Base-by-base conservation (phyloP, 2,113 vertebrate species). In the Orycteropus afer region DNA sequence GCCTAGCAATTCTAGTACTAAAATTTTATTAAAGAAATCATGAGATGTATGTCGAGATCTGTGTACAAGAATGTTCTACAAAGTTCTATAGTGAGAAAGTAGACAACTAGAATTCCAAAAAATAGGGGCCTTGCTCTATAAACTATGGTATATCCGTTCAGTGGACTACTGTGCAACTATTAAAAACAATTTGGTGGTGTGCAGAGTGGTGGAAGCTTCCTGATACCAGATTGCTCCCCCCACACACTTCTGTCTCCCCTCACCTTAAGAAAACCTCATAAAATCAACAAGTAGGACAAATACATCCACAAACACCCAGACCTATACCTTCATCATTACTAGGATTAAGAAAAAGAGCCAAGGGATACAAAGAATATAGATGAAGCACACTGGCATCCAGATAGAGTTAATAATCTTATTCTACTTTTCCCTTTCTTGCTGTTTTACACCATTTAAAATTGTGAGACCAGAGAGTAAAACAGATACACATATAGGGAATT, bases 61-160 rank as follows among this genome's bases (percentile, higher is more conserved):
- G 0, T 61, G 6, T 86, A 25, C 0, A 83, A 27, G 10, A 95
- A 15, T 93, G 32, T 73, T 82, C 55, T 69, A 17, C 27, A 37
- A 65, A 37, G 27, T 86, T 93, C 71, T 93, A 25, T 49, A 86
- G 69, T 95, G 51, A 73, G 88, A 86, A 90, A 79, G 34, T 74
- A 78, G n/a, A 63, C 17, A 93, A 45, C 22, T 12, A 57, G 23
- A 76, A 32, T 90, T 92, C 61, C n/a, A 8, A 82, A 61, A 69
- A 82, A 20, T 67, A 83, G 27, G 37, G 9, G 5, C 3, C n/a
- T 89, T 18, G 47, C 47, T 87, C 17, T 61, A 9, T 90, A 95
- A 90, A 65, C 79, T 78, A 78, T 23, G 57, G 22, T 45, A 27
- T 82, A 55, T 90, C 47, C 55, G 83, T 65, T 81, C 77, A 82